Evolutionary conservation across 2,888 invertebrate genomes (phyloP).

Genomic region (Notocelia uddmanniana): DNA sequence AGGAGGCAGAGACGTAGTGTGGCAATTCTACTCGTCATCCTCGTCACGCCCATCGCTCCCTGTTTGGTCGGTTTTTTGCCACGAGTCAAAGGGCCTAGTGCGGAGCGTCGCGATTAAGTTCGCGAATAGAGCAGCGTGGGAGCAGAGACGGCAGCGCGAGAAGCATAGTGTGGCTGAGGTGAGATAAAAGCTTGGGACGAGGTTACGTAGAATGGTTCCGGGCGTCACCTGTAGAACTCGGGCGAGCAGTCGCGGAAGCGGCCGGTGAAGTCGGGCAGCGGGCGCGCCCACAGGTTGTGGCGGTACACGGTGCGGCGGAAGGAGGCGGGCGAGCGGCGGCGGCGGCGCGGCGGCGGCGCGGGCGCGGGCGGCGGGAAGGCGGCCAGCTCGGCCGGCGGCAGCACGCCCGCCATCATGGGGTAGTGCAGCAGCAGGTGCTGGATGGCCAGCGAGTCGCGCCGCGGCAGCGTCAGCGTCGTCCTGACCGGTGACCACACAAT

Average conservation of each 20-base stretch:
- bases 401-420: conserved; percentile 68
- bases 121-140: too few relatives aligned
- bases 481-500: conserved; percentile 66
- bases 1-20: too few relatives aligned
- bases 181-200: too few relatives aligned
- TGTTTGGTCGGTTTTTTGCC: too few relatives aligned
- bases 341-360: conserved; percentile 55
- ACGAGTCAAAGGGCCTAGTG: too few relatives aligned
- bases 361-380: conserved; percentile 72
- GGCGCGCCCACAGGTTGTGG: conserved; percentile 90
- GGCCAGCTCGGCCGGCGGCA: conserved; percentile 51
- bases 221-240: conserved; percentile 89
- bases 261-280: conserved; percentile 89
- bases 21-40: too few relatives aligned
- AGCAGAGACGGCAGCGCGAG: too few relatives aligned
- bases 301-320: conserved; percentile 91
- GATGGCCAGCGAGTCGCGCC: conserved; percentile 86
- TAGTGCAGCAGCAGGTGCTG: conserved; percentile 85
- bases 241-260: conserved; percentile 91
- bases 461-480: conserved; percentile 89
- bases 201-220: too few relatives aligned
- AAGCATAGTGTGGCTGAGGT: too few relatives aligned
- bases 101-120: too few relatives aligned
- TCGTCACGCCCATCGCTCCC: too few relatives aligned
- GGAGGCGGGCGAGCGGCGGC: conserved; percentile 72